Evolutionary conservation across 2,888 invertebrate genomes (phyloP).

Genomic region (Drosophila glabriapex): DNA sequence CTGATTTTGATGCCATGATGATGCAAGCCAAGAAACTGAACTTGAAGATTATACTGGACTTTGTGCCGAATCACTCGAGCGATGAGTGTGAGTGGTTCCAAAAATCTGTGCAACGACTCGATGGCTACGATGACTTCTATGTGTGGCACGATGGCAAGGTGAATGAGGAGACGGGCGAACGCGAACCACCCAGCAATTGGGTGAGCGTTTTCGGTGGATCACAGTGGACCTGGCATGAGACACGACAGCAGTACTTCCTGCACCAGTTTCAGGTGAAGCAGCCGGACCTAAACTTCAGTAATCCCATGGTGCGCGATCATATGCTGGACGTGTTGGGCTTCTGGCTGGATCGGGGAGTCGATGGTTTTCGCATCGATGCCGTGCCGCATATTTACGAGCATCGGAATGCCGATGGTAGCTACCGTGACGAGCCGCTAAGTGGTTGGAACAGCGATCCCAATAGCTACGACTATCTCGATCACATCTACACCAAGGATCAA

Average conservation of each 20-base stretch:
- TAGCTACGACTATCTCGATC: conserved; percentile 87
- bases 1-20: conserved; percentile 89
- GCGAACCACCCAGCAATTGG: conserved; percentile 80
- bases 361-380: conserved; percentile 91
- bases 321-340: conserved; percentile 88
- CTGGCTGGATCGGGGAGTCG: conserved; percentile 91
- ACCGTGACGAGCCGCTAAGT: conserved; percentile 86
- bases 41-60: conserved; percentile 87
- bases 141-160: conserved; percentile 89
- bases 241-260: conserved; percentile 89
- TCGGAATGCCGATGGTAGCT: conserved; percentile 70
- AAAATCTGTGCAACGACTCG: conserved; percentile 88
- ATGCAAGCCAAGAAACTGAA: conserved; percentile 86
- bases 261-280: conserved; percentile 89
- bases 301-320: conserved; percentile 88
- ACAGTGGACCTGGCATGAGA: conserved; percentile 89
- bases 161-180: conserved; percentile 56
- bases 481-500: conserved; percentile 88
- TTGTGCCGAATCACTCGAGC: conserved; percentile 92
- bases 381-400: conserved; percentile 87
- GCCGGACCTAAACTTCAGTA: conserved; percentile 93
- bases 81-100: conserved; percentile 94
- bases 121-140: conserved; percentile 90
- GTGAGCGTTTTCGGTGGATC: conserved; percentile 87
- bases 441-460: conserved; percentile 86